Conservation (phyloP, 2,797 vertebrate species). For the Cygnus olor region DNA sequence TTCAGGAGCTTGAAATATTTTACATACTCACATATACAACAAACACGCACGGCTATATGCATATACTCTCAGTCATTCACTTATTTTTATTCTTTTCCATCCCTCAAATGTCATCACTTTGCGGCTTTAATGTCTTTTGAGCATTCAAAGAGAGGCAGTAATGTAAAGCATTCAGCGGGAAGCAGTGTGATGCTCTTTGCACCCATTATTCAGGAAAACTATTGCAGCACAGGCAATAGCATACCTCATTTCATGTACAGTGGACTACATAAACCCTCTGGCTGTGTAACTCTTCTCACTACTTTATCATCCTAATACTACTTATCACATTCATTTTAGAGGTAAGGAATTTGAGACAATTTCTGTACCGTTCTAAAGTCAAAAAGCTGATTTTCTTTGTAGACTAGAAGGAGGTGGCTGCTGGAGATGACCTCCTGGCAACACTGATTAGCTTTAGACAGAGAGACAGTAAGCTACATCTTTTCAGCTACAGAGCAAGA, state of each 20-base stretch:
- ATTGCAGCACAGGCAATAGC: rapidly evolving
- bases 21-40: neutral
- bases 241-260: rapidly evolving
- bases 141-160: neutral
- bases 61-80: neutral
- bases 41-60: neutral
- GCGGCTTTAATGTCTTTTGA: neutral
- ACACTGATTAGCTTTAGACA: neutral
- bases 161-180: neutral
- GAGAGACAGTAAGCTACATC: neutral
- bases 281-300: neutral
- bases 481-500: neutral
- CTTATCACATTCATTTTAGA: neutral
- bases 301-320: neutral
- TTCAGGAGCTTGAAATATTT: neutral
- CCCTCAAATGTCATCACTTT: neutral
- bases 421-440: neutral
- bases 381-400: neutral
- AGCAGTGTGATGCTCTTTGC: neutral
- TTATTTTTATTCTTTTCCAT: neutral
- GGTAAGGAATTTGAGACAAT: neutral
- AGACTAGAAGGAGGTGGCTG: neutral
- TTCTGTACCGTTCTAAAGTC: neutral
- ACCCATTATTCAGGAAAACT: neutral
- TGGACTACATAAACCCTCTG: neutral